A percentile compares a stretch with the other conserved stretches of the same genome.
Evolutionary conservation across 2,888 invertebrate genomes (phyloP).

Genomic region (Ethmia dodecea): DNA sequence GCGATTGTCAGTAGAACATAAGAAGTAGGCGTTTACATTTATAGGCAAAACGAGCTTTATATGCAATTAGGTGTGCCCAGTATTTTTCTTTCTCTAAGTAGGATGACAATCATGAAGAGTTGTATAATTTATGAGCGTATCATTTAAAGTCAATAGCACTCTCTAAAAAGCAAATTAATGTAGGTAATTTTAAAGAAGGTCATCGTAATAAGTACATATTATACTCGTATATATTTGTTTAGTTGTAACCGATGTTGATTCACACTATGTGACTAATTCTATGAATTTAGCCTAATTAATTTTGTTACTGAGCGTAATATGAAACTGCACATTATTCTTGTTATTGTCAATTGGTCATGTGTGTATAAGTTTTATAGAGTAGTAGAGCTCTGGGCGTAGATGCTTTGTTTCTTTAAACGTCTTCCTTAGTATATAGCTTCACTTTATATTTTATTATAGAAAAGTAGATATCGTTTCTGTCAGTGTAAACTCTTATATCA

Average conservation of each 20-base stretch:
- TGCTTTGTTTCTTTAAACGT: too few relatives aligned
- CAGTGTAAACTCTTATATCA: too few relatives aligned
- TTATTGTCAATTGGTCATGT: too few relatives aligned
- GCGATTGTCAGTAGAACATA: conserved; percentile 51
- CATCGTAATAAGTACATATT: conserved; percentile 4
- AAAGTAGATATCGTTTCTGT: too few relatives aligned
- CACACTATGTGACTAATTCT: conserved; percentile 1
- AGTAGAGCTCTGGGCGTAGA: too few relatives aligned
- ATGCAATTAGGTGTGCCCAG: background rate
- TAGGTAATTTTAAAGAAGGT: conserved; percentile 6
- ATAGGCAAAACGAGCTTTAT: conserved; percentile 31
- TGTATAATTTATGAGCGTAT: background rate
- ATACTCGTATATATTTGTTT: conserved; percentile 6
- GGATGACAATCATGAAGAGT: background rate
- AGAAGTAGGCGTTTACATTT: conserved; percentile 47
- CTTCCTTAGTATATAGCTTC: too few relatives aligned
- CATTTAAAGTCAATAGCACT: background rate
- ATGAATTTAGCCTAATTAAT: conserved; percentile 4
- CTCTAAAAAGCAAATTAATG: conserved; percentile 6
- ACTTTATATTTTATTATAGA: too few relatives aligned
- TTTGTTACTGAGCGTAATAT: too few relatives aligned
- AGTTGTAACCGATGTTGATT: conserved; percentile 1
- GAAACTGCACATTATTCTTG: too few relatives aligned
- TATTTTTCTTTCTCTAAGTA: background rate
- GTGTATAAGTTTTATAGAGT: too few relatives aligned